Percentiles rank a stretch among this genome's conserved stretches.
phyloP scores from a whole-genome alignment of 2,113 vertebrate species.

The Macroglossus sobrinus region DNA sequence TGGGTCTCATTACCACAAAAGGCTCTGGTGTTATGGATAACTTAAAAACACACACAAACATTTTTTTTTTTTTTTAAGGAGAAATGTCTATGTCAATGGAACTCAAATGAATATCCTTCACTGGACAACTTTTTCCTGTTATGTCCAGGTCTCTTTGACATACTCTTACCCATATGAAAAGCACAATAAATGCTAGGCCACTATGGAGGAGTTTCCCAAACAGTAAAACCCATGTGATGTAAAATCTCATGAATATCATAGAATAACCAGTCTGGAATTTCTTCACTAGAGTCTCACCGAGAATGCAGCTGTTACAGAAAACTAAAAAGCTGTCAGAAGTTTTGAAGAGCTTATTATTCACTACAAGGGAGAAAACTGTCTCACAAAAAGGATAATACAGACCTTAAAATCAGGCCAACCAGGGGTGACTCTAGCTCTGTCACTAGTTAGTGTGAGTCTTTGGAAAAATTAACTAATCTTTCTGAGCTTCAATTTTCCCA shows the following conservation, averaged over 20 bases:
- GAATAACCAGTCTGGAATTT: not conserved
- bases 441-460: not conserved
- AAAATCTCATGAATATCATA: not conserved
- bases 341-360: constrained; percentile 13
- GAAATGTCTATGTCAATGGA: constrained; percentile 68
- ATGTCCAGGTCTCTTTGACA: not conserved
- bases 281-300: not conserved
- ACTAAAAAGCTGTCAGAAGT: not conserved
- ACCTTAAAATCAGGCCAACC: not conserved
- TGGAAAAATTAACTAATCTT: constrained; percentile 32
- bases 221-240: not conserved
- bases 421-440: not conserved
- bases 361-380: constrained; percentile 19
- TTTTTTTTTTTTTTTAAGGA: constrained; percentile 58
- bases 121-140: not conserved
- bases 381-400: not conserved
- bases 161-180: constrained; percentile 35
- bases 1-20: constrained; percentile 73
- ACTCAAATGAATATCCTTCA: constrained; percentile 41
- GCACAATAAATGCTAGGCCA: not conserved
- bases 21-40: constrained; percentile 68
- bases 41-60: constrained; percentile 49
- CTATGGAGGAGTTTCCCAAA: not conserved
- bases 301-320: not conserved
- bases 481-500: not conserved